Conservation (phyloP, 2,797 vertebrate genomes). For the Tympanoctomys barrerae region DNA sequence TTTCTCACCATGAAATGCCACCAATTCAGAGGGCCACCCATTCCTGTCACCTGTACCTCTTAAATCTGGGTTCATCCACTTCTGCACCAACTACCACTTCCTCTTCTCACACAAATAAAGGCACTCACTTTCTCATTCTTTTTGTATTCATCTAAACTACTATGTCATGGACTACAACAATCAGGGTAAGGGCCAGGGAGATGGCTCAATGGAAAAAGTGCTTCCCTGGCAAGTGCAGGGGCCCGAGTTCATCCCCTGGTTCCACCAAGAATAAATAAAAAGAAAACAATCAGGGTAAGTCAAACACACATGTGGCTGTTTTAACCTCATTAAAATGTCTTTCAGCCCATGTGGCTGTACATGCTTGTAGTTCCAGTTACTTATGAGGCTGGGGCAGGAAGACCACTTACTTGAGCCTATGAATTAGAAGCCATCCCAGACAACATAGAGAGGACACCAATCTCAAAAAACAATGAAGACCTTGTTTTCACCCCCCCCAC, state of each 20-base stretch:
- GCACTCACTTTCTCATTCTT: background rate
- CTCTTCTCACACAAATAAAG: background rate
- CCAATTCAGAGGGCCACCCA: background rate
- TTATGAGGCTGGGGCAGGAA: background rate
- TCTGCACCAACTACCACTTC: background rate
- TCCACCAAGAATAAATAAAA: no score
- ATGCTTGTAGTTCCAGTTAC: background rate
- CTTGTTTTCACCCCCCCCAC: no score
- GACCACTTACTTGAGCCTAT: background rate
- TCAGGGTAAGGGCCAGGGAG: background rate
- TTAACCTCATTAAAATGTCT: background rate
- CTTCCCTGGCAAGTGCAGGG: no score
- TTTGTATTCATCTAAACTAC: background rate
- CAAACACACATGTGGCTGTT: constrained; percentile 6
- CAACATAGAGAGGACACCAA: background rate
- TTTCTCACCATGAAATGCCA: background rate
- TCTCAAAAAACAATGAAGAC: no score
- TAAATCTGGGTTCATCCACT: background rate
- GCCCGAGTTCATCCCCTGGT: no score
- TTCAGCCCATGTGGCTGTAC: background rate
- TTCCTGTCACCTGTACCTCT: background rate
- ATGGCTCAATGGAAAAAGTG: no score
- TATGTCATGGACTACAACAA: background rate
- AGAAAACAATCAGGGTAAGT: background rate
- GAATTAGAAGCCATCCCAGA: background rate